A percentile compares a stretch with the other conserved stretches of the same genome.
Conservation (phyloP, 2,888 invertebrate species). For the Cryptus viduatorius region DNA sequence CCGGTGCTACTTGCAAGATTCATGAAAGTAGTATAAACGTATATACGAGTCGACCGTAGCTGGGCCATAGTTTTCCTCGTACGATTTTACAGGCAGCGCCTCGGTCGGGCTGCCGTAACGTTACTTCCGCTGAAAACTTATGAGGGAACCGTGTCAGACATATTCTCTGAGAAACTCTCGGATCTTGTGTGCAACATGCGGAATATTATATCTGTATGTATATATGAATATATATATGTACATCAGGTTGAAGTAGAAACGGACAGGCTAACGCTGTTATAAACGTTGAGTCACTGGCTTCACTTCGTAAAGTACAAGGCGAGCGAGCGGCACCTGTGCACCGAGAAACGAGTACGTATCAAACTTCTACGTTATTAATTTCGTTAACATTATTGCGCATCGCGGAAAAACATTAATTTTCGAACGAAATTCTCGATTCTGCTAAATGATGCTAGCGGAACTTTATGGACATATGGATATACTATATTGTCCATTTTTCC, state of each 20-base stretch:
- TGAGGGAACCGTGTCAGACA: slow-evolving; percentile 65
- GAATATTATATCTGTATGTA: slow-evolving; percentile 45
- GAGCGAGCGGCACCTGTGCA: slow-evolving; percentile 18
- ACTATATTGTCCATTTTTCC: background rate
- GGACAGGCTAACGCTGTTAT: slow-evolving; percentile 40
- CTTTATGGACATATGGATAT: background rate
- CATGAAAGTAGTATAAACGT: slow-evolving; percentile 56
- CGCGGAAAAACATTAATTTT: slow-evolving; percentile 7
- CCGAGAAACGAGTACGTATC: background rate
- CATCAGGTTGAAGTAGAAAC: slow-evolving; percentile 46
- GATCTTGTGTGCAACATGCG: slow-evolving; percentile 42
- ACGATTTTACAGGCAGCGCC: slow-evolving; percentile 37
- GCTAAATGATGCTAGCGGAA: background rate
- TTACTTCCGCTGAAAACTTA: slow-evolving; percentile 61
- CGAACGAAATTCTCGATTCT: background rate
- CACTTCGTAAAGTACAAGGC: slow-evolving; percentile 23
- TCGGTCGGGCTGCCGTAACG: slow-evolving; percentile 15
- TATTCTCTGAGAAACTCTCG: slow-evolving; percentile 55
- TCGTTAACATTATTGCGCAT: slow-evolving; percentile 32
- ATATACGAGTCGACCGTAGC: slow-evolving; percentile 48
- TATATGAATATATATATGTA: slow-evolving; percentile 31
- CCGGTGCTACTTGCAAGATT: slow-evolving; percentile 49
- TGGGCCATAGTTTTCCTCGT: slow-evolving; percentile 32
- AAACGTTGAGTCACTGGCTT: slow-evolving; percentile 18
- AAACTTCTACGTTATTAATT: slow-evolving; percentile 48